Base-by-base conservation (phyloP, 2,888 invertebrate species). In the Nemoura dubitans region DNA sequence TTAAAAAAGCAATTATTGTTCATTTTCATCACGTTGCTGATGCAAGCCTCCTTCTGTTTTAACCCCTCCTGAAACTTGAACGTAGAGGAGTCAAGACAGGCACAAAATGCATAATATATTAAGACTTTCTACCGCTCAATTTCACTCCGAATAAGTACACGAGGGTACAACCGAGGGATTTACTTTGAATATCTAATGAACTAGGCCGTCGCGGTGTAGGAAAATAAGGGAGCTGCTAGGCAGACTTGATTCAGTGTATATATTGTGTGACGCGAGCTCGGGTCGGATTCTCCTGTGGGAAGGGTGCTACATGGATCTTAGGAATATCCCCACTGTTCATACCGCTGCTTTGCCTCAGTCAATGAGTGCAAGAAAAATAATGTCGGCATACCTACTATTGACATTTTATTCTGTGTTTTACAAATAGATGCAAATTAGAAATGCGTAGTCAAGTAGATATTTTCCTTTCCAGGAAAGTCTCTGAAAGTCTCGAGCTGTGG, bases 141-240 rank as follows among this genome's bases (percentile, higher is more conserved):
- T 26, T 26, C 78, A 27, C 78, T 78, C 10, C 28, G 78, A 78
- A 78, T 78, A 78, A 78, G 78, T 78, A 78, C 28, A 28, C 25
- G 30, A 81, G 81, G 29, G 30, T 81, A n/a, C 29, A 81, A 30
- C 81, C 81, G 29, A 29, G 28, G 29, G 81, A 81, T 30, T 81
- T 81, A 30, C 29, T 30, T 81, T 81, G 81, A 28, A 81, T 81
- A 27, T 81, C 81, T 81, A 81, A 81, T 81, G 81, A 81, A 81
- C 29, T 27, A 78, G 81, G 30, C 81, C 78, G 78, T 59, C 59
- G 21, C 21, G 59, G 59, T 59, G 59, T 21, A 16, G 59, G 59
- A 59, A 59, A 59, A 59, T 59, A 59, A 59, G 59, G 59, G 59
- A 7, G 59, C 59, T 59, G 59, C 59, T 21, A 59, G 59, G 59